A percentile compares a stretch with the other conserved stretches of the same genome.
Conservation (phyloP, 2,888 invertebrate species). For the Barypeithes pellucidus region DNA sequence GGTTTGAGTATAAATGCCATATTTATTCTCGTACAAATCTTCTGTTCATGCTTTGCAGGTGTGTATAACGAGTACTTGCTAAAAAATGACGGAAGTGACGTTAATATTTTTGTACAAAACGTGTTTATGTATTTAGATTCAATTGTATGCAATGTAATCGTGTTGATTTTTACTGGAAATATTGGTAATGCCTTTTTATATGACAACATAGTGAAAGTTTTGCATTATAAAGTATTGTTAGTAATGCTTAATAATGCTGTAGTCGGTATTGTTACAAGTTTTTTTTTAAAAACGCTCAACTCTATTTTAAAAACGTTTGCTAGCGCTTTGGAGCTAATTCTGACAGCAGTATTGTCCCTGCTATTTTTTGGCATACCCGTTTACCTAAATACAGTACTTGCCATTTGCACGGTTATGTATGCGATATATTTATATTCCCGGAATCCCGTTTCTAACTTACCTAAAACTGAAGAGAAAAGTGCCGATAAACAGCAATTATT, state of each 20-base stretch:
- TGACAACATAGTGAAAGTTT: slow-evolving; percentile 74
- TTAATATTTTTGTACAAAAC: slow-evolving; percentile 94
- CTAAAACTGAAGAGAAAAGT: slow-evolving; percentile 44
- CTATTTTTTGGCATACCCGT: slow-evolving; percentile 89
- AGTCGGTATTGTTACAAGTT: slow-evolving; percentile 94
- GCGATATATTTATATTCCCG: slow-evolving; percentile 91
- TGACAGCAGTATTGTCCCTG: slow-evolving; percentile 92
- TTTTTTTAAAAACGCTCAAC: slow-evolving; percentile 93
- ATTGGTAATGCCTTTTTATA: slow-evolving; percentile 76
- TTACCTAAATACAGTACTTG: slow-evolving; percentile 84
- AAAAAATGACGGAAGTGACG: slow-evolving; percentile 87
- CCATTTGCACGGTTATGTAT: slow-evolving; percentile 87
- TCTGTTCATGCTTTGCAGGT: slow-evolving; percentile 95
- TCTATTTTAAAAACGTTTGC: slow-evolving; percentile 97
- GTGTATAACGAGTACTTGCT: slow-evolving; percentile 96
- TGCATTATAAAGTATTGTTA: slow-evolving; percentile 81
- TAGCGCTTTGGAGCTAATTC: slow-evolving; percentile 91
- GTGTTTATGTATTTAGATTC: slow-evolving; percentile 97
- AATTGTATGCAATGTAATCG: slow-evolving; percentile 88
- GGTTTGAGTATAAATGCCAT: slow-evolving; percentile 76
- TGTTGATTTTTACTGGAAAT: slow-evolving; percentile 81
- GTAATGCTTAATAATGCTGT: slow-evolving; percentile 92
- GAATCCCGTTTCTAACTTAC: slow-evolving; percentile 84
- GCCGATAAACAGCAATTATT: slow-evolving; percentile 33
- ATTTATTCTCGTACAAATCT: slow-evolving; percentile 83